These are phyloP conservation scores for Aphaenogaster ashmeadi DNA, from an alignment of 1,140 invertebrate genomes.

Conservation along the genomic window DNA sequence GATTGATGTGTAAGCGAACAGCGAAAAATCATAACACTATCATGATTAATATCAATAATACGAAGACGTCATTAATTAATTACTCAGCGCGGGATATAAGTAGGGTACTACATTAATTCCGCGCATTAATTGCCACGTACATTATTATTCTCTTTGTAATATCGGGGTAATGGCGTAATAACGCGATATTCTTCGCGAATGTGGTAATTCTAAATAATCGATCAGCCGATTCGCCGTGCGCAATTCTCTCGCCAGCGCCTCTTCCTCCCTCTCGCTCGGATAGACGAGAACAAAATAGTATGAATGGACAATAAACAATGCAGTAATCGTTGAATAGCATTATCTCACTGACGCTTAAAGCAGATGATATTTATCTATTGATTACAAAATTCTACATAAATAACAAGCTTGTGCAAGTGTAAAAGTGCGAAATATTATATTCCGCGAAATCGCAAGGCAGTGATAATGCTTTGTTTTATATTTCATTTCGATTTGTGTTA, in stretches of 20 bases:
- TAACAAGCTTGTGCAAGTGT: background rate
- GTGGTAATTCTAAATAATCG: slow-evolving; percentile 53
- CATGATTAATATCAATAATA: slow-evolving; percentile 7
- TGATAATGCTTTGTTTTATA: background rate
- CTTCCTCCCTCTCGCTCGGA: background rate
- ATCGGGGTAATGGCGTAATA: slow-evolving; percentile 51
- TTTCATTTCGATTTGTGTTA: background rate
- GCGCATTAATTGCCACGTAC: slow-evolving; percentile 44
- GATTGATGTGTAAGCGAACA: background rate
- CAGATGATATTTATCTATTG: background rate
- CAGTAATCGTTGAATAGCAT: slow-evolving; percentile 58
- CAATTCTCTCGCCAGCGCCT: slow-evolving; percentile 8
- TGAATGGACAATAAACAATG: slow-evolving; percentile 53
- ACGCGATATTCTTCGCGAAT: slow-evolving; percentile 51
- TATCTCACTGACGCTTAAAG: slow-evolving; percentile 19
- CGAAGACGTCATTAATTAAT: slow-evolving; percentile 38
- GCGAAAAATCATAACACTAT: background rate
- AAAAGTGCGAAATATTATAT: background rate
- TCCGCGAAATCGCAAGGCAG: background rate
- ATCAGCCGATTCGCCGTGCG: slow-evolving; percentile 28
- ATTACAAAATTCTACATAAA: slow-evolving; percentile 35
- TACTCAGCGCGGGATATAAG: slow-evolving; percentile 14
- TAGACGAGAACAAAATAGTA: background rate
- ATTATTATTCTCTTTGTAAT: slow-evolving; percentile 60
- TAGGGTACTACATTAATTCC: background rate